Evolutionary conservation across 2,888 invertebrate genomes (phyloP), one percentile per base, ranked within the genome.

Genomic region (Dyspetes luteomarginatus): DNA sequence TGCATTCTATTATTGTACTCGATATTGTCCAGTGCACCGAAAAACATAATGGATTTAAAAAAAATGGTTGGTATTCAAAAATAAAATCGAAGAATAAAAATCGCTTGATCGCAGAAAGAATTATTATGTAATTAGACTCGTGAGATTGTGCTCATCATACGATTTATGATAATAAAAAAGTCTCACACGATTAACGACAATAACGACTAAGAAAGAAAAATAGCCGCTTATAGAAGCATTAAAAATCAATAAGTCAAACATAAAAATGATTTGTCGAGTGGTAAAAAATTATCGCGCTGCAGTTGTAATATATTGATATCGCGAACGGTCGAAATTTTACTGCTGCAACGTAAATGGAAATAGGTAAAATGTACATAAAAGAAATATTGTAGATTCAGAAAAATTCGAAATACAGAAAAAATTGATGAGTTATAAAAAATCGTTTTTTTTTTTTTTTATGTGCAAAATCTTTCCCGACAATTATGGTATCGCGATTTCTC

Each of bases 1-100:
- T 82, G 82, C 85, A 84, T 86, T 85, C 84, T 86, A 85, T 86
- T 85, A 85, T 86, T 83, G 81, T 84, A 30, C 50, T 68, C 45
- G 48, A 58, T 50, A 52, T 52, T n/a, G 22, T n/a, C n/a, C 52
- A 24, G 26, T 28, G 28, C 3, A 36, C 7, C 7, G 3, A 12
- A 12, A 36, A 36, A 36, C 12, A 12, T 2, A 30, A 1, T 7
- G 12, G 12, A 36, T 36, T 12, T 7, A 36, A 12, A 7, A 0
- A 36, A 1, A 12, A 36, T 4, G 0, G 12, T 9, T 1, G 12
- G 36, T 7, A n/a, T n/a, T n/a, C n/a, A 36, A 36, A 36, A 36
- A 36, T 9, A 36, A 0, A 36, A 36, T 36, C 12, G 36, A 0
- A 36, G 12, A 36, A 36, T 12, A 12, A 36, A 9, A 4, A 5